Evolutionary conservation across 2,888 invertebrate species (phyloP).

Genomic region (Andrena haemorrhoa): DNA sequence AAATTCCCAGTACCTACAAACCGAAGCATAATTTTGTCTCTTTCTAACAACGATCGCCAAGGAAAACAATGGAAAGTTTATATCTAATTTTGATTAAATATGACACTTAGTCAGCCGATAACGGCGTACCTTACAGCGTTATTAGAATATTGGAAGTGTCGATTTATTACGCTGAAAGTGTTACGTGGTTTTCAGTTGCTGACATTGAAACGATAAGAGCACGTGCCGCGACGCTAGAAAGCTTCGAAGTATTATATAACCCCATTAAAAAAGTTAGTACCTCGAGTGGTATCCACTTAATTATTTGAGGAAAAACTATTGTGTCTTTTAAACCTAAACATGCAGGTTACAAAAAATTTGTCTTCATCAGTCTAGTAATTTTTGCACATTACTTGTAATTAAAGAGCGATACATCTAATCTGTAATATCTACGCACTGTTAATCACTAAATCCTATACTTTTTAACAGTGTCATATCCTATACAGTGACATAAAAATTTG

Average conservation of each 20-base stretch:
- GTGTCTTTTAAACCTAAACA: not conserved
- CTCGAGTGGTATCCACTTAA: too few species aligned
- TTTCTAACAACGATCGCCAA: not conserved
- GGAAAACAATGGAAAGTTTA: not conserved
- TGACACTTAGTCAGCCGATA: not conserved
- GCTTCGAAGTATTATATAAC: slow-evolving; percentile 8
- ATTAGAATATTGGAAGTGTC: not conserved
- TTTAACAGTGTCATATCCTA: too few species aligned
- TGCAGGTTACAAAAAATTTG: too few species aligned
- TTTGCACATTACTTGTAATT: not conserved
- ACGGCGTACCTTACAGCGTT: not conserved
- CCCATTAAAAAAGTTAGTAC: not conserved
- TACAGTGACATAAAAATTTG: not conserved
- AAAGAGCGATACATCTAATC: not conserved
- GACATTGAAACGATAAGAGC: slow-evolving; percentile 3
- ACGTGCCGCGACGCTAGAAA: not conserved
- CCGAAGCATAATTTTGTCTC: not conserved
- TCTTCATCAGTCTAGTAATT: not conserved
- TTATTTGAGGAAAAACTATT: not conserved
- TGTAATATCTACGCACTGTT: not conserved
- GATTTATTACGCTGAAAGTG: not conserved
- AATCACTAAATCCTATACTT: not conserved
- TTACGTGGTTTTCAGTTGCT: slow-evolving; percentile 1
- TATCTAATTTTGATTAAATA: too few species aligned
- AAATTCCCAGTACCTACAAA: not conserved